Percentiles rank a stretch among this genome's conserved stretches.
These are phyloP conservation scores for Baryphthengus martii DNA, from an alignment of 2,113 vertebrate genomes.

Conservation along the genomic window DNA sequence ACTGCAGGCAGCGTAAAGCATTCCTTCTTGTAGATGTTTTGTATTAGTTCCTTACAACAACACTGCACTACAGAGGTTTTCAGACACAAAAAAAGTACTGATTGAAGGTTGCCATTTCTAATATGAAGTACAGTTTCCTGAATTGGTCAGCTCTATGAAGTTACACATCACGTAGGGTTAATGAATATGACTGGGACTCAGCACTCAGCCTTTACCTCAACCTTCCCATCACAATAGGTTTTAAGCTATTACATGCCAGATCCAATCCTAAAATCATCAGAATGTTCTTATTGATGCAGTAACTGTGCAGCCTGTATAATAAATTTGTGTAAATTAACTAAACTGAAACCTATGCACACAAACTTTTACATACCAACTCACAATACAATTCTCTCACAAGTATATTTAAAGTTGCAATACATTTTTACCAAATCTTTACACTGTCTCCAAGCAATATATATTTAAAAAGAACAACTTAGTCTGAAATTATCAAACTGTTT, in stretches of 20 bases:
- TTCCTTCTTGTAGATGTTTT: not conserved
- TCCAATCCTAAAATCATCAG: not conserved
- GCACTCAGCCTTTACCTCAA: not conserved
- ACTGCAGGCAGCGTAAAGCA: not conserved
- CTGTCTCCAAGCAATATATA: not conserved
- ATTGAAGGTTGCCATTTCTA: not conserved
- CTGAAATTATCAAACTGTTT: not conserved
- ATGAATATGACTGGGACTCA: not conserved
- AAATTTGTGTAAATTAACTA: not conserved
- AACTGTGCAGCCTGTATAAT: not conserved
- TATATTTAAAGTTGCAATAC: not conserved
- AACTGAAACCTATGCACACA: not conserved
- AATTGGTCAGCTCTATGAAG: not conserved
- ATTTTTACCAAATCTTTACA: not conserved
- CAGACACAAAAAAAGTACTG: not conserved
- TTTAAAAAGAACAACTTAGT: not conserved
- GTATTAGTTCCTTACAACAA: not conserved
- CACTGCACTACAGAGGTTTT: not conserved
- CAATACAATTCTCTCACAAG: not conserved
- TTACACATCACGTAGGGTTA: not conserved
- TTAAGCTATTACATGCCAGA: not conserved
- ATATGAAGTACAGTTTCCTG: not conserved
- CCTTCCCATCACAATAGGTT: not conserved
- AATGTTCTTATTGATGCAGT: not conserved
- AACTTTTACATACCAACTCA: not conserved